Evolutionary conservation across 2,113 vertebrate genomes (phyloP).

Genomic region (Amphilophus citrinellus): DNA sequence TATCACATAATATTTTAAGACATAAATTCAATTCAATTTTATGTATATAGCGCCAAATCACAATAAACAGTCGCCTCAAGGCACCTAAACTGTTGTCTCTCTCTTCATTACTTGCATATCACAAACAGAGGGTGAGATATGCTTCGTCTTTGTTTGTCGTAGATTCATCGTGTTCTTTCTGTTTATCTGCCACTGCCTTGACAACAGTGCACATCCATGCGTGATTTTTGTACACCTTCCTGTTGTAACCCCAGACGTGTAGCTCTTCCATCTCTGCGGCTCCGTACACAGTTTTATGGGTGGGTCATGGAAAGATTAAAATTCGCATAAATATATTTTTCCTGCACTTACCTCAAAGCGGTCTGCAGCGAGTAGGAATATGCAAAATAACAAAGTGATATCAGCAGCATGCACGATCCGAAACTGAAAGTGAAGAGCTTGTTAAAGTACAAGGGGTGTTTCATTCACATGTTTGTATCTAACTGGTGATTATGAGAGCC

Average conservation of each 20-base stretch:
- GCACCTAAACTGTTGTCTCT: not conserved
- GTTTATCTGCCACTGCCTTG: not conserved
- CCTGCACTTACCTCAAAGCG: conserved; percentile 23
- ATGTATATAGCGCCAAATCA: too few relatives aligned
- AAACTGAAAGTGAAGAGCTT: conserved; percentile 18
- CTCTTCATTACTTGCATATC: not conserved
- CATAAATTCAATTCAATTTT: not conserved
- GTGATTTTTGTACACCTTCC: not conserved
- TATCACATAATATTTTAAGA: not conserved
- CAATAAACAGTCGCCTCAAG: too few relatives aligned
- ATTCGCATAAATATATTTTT: conserved; percentile 20
- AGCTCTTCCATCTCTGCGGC: not conserved
- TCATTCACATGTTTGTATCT: conserved; percentile 34
- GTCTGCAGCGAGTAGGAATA: not conserved
- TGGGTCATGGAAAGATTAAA: conserved; percentile 19
- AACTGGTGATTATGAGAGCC: conserved; percentile 44
- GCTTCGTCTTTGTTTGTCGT: not conserved
- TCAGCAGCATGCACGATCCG: conserved; percentile 19
- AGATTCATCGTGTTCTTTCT: not conserved
- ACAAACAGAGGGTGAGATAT: not conserved
- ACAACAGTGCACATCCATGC: not conserved
- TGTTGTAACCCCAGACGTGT: not conserved
- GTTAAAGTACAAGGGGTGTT: conserved; percentile 19
- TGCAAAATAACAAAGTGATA: conserved; percentile 10
- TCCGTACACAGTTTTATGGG: not conserved